Evolutionary conservation across 2,797 vertebrate species (phyloP).

Genomic region (Pelobates cultripes): DNA sequence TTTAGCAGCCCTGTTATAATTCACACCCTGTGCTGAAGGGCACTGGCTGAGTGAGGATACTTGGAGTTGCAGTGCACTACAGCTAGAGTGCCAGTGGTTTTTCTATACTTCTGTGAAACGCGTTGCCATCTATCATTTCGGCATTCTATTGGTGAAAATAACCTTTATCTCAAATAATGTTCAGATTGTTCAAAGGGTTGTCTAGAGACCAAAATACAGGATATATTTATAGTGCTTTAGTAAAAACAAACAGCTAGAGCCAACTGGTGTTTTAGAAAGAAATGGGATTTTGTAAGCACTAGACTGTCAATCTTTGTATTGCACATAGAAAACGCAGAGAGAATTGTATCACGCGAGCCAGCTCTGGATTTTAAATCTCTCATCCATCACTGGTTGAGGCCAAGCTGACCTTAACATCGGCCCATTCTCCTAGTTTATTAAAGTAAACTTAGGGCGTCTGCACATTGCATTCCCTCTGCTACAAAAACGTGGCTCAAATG

Average conservation of each 20-base stretch:
- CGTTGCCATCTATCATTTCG: too few relatives aligned
- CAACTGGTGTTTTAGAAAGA: not conserved
- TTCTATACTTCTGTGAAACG: too few relatives aligned
- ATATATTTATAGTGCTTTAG: not conserved
- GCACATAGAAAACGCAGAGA: not conserved
- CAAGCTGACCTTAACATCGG: not conserved
- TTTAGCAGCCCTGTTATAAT: too few relatives aligned
- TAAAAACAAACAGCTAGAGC: not conserved
- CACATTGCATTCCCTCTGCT: not conserved
- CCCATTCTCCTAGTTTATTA: not conserved
- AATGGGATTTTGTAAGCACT: not conserved
- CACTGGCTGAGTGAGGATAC: too few relatives aligned
- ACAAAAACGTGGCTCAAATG: not conserved
- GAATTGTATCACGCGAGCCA: not conserved
- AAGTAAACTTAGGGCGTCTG: not conserved
- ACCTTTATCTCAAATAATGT: too few relatives aligned
- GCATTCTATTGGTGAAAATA: too few relatives aligned
- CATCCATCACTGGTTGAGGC: conserved; percentile 1
- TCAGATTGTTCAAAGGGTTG: too few relatives aligned
- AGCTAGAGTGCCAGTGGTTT: too few relatives aligned
- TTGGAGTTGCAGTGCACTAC: too few relatives aligned
- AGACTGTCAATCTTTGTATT: not conserved
- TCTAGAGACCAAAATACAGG: not conserved
- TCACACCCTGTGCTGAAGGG: too few relatives aligned
- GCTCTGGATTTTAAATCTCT: not conserved